Base-by-base conservation (phyloP, 2,113 vertebrate genomes). In the Ageneiosus marmoratus region DNA sequence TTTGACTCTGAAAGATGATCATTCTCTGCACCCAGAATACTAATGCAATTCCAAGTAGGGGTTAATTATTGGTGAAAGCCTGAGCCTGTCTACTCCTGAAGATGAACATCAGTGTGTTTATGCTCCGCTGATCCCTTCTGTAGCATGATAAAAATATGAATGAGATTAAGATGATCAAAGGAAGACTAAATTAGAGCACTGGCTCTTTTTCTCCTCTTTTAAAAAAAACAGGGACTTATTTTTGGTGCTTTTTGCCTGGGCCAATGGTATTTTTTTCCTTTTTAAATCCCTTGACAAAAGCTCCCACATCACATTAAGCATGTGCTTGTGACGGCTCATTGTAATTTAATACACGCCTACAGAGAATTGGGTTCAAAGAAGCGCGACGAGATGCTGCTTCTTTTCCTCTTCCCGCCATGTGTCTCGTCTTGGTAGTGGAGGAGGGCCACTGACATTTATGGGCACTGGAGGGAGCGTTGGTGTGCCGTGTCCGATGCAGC, bases 101-200 rank as follows among this genome's bases (percentile, higher is more conserved):
- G 60, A 63, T 53, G 53, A 85, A 85, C 34, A 87, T 85, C 69
- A n/a, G 81, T 77, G 67, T 83, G 77, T 58, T 80, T 82, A 80
- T 78, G 85, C 48, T 80, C 65, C 83, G 77, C 50, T 56, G 81
- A 87, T 82, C 75, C 76, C 41, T 58, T 83, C 81, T 85, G 48
- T 56, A 83, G 63, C 78, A 85, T 83, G 29, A 81, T 58, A 77
- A 84, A 86, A 86, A 83, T 85, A 86, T 89, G 88, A 90, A 90
- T 87, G 84, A 89, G 89, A 91, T 92, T 91, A 92, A 88, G 84
- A 89, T 90, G 89, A 93, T 91, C 89, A 93, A 92, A 93, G 89
- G 81, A 87, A 76, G 84, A 88, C 84, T 80, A 88, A 87, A 85
- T 53, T 60, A 79, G 27, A 85, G 76, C 70, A 85, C 13, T 24